A percentile compares a stretch with the other conserved stretches of the same genome.
Conservation (phyloP, 1,140 invertebrate genomes). For the Lordiphosa stackelbergi region DNA sequence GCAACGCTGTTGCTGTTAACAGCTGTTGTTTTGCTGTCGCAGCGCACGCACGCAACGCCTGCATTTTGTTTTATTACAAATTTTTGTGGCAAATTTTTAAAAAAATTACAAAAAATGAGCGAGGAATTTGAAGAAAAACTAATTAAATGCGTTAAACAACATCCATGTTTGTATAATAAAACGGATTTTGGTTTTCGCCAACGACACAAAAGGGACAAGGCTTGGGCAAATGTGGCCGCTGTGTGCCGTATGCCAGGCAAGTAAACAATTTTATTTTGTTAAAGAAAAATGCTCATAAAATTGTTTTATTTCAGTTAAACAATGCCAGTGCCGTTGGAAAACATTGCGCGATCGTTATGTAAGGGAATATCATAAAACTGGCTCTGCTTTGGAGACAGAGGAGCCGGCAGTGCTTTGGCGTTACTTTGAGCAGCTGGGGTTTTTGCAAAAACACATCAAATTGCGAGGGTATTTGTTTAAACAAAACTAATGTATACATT, state of each 20-base stretch:
- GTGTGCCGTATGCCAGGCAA: not conserved
- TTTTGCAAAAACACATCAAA: conserved; percentile 23
- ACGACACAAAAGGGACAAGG: not conserved
- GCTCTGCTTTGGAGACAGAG: too few species aligned
- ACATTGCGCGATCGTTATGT: conserved; percentile 28
- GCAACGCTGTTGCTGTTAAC: conserved; percentile 7
- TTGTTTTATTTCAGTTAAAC: not conserved
- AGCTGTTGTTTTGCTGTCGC: conserved; percentile 17
- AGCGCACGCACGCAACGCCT: conserved; percentile 17
- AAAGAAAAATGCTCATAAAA: too few species aligned
- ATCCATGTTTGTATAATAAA: conserved; percentile 25
- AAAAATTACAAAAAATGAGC: not conserved
- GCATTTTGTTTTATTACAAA: conserved; percentile 7
- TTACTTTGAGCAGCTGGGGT: conserved; percentile 2
- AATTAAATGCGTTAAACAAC: conserved; percentile 18
- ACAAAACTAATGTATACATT: not conserved
- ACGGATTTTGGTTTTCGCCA: not conserved
- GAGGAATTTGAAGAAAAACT: conserved; percentile 9
- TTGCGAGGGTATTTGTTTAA: not conserved
- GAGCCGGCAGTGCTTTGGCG: not conserved
- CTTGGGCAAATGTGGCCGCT: conserved; percentile 8
- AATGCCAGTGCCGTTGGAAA: conserved; percentile 23
- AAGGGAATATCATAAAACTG: conserved; percentile 17
- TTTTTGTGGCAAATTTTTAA: too few species aligned
- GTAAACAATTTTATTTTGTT: too few species aligned